phyloP scores from a whole-genome alignment of 2,113 vertebrate genomes.

The Takifugu bimaculatus region DNA sequence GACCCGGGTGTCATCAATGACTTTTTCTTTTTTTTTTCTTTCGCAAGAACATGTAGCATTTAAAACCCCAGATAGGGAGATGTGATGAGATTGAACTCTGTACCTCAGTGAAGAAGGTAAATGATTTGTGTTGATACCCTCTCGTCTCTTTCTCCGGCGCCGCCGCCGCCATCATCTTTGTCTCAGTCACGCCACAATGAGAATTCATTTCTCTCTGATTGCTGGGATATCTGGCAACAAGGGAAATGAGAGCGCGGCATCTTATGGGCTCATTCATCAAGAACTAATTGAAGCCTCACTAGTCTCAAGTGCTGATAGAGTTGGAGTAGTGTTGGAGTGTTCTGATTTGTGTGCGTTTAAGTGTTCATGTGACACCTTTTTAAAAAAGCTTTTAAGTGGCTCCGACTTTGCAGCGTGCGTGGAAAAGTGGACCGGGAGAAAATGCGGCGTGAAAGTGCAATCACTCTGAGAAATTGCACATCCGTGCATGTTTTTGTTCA shows the following conservation, averaged over 20 bases:
- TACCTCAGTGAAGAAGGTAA: slow-evolving; percentile 33
- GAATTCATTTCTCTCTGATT: slow-evolving; percentile 82
- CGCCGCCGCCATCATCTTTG: slow-evolving; percentile 40
- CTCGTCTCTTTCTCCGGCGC: neutral
- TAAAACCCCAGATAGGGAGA: neutral
- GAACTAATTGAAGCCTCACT: slow-evolving; percentile 98
- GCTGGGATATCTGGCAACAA: slow-evolving; percentile 88
- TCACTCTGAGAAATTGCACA: slow-evolving; percentile 5
- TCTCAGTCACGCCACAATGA: slow-evolving; percentile 68
- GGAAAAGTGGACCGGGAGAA: neutral
- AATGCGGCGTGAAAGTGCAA: slow-evolving; percentile 21
- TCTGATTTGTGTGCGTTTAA: slow-evolving; percentile 47
- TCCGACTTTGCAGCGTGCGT: slow-evolving; percentile 26
- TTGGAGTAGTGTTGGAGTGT: slow-evolving; percentile 82
- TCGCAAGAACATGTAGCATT: neutral
- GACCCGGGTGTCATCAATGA: too few species aligned
- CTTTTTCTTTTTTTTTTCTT: too few species aligned
- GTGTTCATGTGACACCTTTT: slow-evolving; percentile 39
- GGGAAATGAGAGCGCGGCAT: slow-evolving; percentile 92
- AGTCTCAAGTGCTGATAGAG: slow-evolving; percentile 95
- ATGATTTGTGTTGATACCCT: slow-evolving; percentile 47
- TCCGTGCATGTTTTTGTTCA: neutral
- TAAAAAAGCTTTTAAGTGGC: slow-evolving; percentile 19
- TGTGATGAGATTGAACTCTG: slow-evolving; percentile 41
- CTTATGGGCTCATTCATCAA: slow-evolving; percentile 98